Conservation (phyloP, 2,888 invertebrate genomes). For the Melipona beecheii region DNA sequence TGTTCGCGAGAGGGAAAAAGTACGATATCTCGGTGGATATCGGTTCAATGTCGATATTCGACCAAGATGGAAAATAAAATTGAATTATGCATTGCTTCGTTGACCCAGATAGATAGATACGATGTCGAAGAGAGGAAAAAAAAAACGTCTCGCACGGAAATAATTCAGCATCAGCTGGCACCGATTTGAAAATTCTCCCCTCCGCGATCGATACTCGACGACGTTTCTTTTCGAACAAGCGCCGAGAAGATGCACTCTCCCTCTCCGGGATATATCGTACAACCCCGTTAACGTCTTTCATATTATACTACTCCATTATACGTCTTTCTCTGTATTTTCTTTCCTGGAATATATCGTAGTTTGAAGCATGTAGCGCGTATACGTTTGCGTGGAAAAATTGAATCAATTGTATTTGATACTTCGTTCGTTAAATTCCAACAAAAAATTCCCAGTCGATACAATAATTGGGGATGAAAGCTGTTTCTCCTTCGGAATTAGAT, state of each 20-base stretch:
- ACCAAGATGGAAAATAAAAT: slow-evolving; percentile 45
- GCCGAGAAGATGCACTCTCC: not conserved
- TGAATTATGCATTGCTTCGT: slow-evolving; percentile 59
- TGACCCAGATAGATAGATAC: slow-evolving; percentile 37
- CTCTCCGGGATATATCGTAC: not conserved
- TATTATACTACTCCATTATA: no score
- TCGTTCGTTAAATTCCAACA: not conserved
- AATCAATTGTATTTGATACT: not conserved
- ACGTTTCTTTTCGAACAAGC: not conserved
- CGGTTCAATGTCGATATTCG: not conserved
- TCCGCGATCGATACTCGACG: slow-evolving; percentile 36
- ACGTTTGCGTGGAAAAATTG: no score
- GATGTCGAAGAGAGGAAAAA: not conserved
- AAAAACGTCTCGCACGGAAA: slow-evolving; percentile 29
- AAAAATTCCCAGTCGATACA: not conserved
- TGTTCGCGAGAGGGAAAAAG: not conserved
- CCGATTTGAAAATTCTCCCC: slow-evolving; percentile 44
- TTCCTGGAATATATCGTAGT: not conserved
- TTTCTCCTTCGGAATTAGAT: accelerated
- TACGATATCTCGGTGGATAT: not conserved
- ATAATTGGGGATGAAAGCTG: not conserved
- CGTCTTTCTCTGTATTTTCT: not conserved
- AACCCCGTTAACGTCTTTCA: not conserved
- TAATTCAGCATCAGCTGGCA: slow-evolving; percentile 39
- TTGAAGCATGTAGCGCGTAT: no score